Evolutionary conservation across 1,140 invertebrate genomes (phyloP), one percentile per base, ranked within the genome.

Genomic region (Habropoda laboriosa): DNA sequence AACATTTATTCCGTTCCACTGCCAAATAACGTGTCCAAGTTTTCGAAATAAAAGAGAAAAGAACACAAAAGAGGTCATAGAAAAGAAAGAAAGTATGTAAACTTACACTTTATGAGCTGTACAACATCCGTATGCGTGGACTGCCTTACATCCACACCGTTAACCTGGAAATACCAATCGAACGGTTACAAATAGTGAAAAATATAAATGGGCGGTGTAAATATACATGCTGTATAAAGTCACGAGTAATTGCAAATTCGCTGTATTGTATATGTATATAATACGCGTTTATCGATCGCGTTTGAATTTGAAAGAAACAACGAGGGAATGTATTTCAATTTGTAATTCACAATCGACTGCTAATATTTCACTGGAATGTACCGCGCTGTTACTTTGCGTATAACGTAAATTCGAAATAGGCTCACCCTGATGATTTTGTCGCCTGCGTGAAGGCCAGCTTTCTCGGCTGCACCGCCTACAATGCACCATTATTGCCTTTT

Each of bases 91-190:
- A 79, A 81, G 51, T 60, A 81, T 74, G 67, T 75, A 83, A 58
- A 95, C 96, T 96, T 94, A 98, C 97, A 96, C 95, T 97, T 97
- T 87, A 98, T 99, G 85, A 99, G 95, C 83, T 96, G 95, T 68
- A 99, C 98, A 58, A 99, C 98, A 90, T 99, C 97, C 71, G 96
- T 96, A 90, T 99, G 98, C 86, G 97, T 98, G 86, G 96, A 96
- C 80, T 96, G 95, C 80, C 96, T 97, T 38, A 99, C 98, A 87
- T 97, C 95, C 55, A 97, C 96, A 68, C 97, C 97, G 94, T 99
- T 99, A 57, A 99, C 98, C 96, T 94, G 77, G 91, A 94, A 93
- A 90, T 85, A 81, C 75, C 75, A 21, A 58, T 71, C 53, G n/a
- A n/a, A 60, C 16, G 47, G 32, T 68, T 78, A 78, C 30, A 40